Evolutionary conservation across 2,797 vertebrate genomes (phyloP).

Genomic region (Bradypus variegatus): DNA sequence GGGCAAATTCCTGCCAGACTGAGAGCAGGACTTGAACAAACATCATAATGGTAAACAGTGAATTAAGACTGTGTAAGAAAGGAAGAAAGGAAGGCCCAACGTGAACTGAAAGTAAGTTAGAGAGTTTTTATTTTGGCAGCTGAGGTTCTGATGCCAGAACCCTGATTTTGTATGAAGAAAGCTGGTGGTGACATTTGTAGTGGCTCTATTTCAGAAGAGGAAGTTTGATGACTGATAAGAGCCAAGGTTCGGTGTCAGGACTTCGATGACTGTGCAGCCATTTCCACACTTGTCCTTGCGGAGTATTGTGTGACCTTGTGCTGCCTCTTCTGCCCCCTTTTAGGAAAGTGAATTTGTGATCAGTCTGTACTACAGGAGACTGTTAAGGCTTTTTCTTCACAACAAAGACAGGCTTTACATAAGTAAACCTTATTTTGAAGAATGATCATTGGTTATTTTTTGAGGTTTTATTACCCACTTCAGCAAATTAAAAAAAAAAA

Average conservation of each 20-base stretch:
- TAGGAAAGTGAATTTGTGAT: not conserved
- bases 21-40: not conserved
- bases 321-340: not conserved
- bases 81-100: not conserved
- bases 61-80: not conserved
- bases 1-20: not conserved
- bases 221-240: conserved; percentile 61
- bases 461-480: not conserved
- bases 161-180: conserved; percentile 26
- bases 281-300: conserved; percentile 45
- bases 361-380: not conserved
- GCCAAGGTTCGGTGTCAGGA: conserved; percentile 30
- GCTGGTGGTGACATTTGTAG: conserved; percentile 42
- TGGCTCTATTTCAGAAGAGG: conserved; percentile 55
- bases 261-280: conserved; percentile 32
- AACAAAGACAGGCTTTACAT: not conserved
- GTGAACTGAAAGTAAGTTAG: not conserved
- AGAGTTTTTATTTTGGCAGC: conserved; percentile 50
- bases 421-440: conserved; percentile 32
- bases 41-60: not conserved
- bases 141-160: conserved; percentile 37
- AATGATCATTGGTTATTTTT: not conserved
- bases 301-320: conserved; percentile 26
- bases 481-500: not conserved
- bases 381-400: conserved; percentile 16